Conservation (phyloP, 1,140 invertebrate species). For the Eciton burchellii region DNA sequence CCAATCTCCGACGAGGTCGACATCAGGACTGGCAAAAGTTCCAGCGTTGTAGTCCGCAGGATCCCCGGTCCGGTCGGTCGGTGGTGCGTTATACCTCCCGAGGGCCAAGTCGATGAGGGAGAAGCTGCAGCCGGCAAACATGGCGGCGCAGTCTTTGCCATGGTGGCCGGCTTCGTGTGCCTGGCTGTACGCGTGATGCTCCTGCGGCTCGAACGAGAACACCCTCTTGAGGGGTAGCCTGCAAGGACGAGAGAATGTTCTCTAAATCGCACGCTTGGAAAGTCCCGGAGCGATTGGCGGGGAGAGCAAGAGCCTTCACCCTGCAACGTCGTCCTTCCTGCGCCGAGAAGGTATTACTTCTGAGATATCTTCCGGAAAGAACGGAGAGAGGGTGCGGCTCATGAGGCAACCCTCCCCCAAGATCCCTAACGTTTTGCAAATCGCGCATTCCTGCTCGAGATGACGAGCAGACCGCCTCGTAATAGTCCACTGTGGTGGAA, state of each 20-base stretch:
- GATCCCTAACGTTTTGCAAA: slow-evolving; percentile 9
- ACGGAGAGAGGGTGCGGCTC: neutral
- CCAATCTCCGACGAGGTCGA: slow-evolving; percentile 45
- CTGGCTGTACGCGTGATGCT: slow-evolving; percentile 88
- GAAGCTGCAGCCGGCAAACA: slow-evolving; percentile 89
- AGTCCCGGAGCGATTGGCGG: neutral
- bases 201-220: slow-evolving; percentile 88
- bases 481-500: neutral
- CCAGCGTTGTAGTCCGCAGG: slow-evolving; percentile 62
- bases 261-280: neutral
- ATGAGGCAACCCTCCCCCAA: neutral
- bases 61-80: slow-evolving; percentile 32
- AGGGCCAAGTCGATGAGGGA: slow-evolving; percentile 91
- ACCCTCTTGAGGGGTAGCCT: slow-evolving; percentile 89
- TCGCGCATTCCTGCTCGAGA: neutral
- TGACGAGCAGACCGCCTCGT: slow-evolving; percentile 6
- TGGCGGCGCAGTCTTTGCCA: slow-evolving; percentile 86
- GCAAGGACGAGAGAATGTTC: slow-evolving; percentile 53
- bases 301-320: neutral
- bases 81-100: slow-evolving; percentile 88
- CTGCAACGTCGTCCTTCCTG: neutral
- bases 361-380: neutral
- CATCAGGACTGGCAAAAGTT: slow-evolving; percentile 67
- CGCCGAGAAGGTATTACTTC: neutral
- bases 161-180: slow-evolving; percentile 87